Evolutionary conservation across 2,888 invertebrate species (phyloP).

Genomic region (Andricus quercusramuli): DNA sequence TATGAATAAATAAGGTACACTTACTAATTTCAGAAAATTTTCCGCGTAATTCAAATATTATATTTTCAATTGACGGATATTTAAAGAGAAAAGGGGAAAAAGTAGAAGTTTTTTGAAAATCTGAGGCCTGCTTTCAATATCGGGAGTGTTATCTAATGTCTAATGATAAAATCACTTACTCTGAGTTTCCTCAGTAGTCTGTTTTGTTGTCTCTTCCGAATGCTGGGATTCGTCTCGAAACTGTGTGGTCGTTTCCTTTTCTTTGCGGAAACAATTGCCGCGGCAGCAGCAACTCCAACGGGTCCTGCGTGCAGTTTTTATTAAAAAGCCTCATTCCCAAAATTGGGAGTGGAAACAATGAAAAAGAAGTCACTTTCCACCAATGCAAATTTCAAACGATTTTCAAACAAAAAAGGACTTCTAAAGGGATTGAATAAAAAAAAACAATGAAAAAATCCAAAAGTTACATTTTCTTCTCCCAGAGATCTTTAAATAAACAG

Average conservation of each 20-base stretch:
- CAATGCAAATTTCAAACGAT: background rate
- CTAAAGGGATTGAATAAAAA: background rate
- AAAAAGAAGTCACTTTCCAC: conserved; percentile 22
- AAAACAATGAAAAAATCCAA: background rate
- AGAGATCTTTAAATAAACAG: background rate
- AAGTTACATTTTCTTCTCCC: background rate
- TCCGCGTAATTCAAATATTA: too few relatives aligned
- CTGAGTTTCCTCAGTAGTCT: conserved; percentile 91
- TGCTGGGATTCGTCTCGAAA: conserved; percentile 98
- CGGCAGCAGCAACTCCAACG: conserved; percentile 97
- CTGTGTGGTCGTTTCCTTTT: conserved; percentile 97
- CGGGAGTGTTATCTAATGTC: too few relatives aligned
- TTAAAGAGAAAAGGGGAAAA: too few relatives aligned
- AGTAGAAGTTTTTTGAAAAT: too few relatives aligned
- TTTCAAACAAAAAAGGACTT: background rate
- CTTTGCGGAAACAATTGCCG: conserved; percentile 97
- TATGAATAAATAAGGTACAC: too few relatives aligned
- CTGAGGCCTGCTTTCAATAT: too few relatives aligned
- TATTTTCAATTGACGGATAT: too few relatives aligned
- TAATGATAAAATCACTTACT: conserved; percentile 79
- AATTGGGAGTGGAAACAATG: background rate
- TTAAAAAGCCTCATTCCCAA: conserved; percentile 9
- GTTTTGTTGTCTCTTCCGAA: conserved; percentile 96
- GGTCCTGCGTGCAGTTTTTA: conserved; percentile 83
- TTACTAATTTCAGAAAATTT: too few relatives aligned